These are phyloP conservation scores for Calidris pugnax DNA, from an alignment of 2,113 vertebrate genomes.

Conservation along the genomic window DNA sequence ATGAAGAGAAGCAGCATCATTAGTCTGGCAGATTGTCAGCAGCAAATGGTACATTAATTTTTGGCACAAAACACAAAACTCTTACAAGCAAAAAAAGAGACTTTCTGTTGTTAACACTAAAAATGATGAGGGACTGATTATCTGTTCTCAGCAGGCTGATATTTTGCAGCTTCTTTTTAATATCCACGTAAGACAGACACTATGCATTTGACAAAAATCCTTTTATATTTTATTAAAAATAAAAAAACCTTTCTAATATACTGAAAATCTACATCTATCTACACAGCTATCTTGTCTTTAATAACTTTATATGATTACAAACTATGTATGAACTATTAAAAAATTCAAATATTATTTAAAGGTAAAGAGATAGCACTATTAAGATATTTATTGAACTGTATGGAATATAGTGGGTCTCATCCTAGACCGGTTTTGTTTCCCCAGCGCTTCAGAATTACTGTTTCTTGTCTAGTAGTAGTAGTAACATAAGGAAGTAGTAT, in stretches of 20 bases:
- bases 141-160: neutral
- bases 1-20: neutral
- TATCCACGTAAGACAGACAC: neutral
- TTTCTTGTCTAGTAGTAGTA: neutral
- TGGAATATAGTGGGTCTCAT: neutral
- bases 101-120: constrained; percentile 5
- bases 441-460: neutral
- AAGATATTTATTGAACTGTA: neutral
- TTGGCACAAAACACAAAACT: constrained; percentile 36
- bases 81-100: neutral
- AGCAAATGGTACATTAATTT: constrained; percentile 53
- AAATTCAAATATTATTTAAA: neutral
- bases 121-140: neutral
- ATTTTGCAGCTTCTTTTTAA: neutral
- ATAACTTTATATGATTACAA: neutral
- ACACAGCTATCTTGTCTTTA: neutral
- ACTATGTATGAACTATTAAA: neutral
- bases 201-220: neutral
- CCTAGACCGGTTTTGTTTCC: neutral
- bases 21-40: constrained; percentile 45
- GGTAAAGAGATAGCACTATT: neutral
- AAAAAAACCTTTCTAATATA: neutral
- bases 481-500: neutral
- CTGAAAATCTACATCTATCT: neutral
- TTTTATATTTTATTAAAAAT: neutral